Evolutionary conservation across 1,140 invertebrate species (phyloP).

Genomic region (Hormaphis cornu): DNA sequence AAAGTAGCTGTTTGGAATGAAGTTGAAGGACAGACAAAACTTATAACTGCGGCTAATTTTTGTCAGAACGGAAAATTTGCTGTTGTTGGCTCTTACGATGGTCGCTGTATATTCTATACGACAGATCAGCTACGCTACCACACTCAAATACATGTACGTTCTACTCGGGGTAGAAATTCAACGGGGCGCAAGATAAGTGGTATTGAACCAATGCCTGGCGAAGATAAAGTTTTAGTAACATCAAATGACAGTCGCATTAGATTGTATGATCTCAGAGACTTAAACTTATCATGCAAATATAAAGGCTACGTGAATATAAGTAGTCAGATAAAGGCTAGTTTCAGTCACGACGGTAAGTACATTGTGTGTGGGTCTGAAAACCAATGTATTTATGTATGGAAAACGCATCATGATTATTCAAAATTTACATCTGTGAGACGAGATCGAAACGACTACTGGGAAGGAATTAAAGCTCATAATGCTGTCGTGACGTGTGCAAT

Average conservation of each 20-base stretch:
- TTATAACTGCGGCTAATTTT: conserved; percentile 96
- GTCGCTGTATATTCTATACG: conserved; percentile 94
- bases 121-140: conserved; percentile 97
- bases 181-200: conserved; percentile 92
- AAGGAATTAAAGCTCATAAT: conserved; percentile 94
- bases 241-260: conserved; percentile 96
- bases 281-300: conserved; percentile 95
- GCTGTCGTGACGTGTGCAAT: conserved; percentile 93
- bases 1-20: conserved; percentile 97
- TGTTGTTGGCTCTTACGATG: conserved; percentile 96
- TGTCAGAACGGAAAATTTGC: conserved; percentile 96
- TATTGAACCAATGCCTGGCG: conserved; percentile 91
- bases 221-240: conserved; percentile 94
- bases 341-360: conserved; percentile 93
- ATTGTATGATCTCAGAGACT: conserved; percentile 90
- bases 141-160: conserved; percentile 92
- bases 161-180: conserved; percentile 87
- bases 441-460: conserved; percentile 96
- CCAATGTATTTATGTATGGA: conserved; percentile 96
- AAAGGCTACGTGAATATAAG: conserved; percentile 90
- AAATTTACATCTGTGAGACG: conserved; percentile 88
- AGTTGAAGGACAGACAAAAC: conserved; percentile 82
- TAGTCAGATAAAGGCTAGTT: conserved; percentile 95
- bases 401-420: conserved; percentile 89
- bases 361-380: conserved; percentile 97